Conservation (phyloP, 2,888 invertebrate species). For the Invenusta paracnida region DNA sequence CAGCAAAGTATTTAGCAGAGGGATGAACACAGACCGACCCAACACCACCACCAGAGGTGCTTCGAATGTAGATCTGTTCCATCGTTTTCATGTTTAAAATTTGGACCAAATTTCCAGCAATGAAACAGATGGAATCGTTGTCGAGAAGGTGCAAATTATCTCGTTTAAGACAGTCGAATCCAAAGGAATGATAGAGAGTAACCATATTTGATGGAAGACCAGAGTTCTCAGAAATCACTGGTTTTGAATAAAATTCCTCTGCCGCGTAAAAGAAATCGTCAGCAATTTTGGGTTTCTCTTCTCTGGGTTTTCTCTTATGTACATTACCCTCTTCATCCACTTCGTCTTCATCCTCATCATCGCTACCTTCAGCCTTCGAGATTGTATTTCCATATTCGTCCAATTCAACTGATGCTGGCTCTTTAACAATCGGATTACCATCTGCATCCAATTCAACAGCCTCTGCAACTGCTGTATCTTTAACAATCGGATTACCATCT, state of each 20-base stretch:
- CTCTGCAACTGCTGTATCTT: background rate
- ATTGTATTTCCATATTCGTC: constrained; percentile 32
- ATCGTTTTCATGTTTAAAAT: constrained; percentile 70
- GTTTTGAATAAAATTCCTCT: constrained; percentile 52
- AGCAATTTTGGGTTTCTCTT: constrained; percentile 50
- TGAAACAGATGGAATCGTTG: constrained; percentile 71
- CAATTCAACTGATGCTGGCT: background rate
- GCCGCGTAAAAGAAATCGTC: constrained; percentile 57
- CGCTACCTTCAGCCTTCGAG: background rate
- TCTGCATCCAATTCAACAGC: constrained; percentile 41
- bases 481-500: constrained; percentile 30
- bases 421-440: constrained; percentile 28
- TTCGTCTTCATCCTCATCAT: constrained; percentile 35
- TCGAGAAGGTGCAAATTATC: constrained; percentile 77
- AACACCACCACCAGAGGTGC: constrained; percentile 74
- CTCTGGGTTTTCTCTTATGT: constrained; percentile 35
- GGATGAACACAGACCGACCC: constrained; percentile 72
- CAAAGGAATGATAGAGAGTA: constrained; percentile 72
- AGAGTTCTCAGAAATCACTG: constrained; percentile 53
- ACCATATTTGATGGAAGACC: constrained; percentile 55
- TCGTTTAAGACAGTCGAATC: constrained; percentile 75
- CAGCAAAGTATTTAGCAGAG: constrained; percentile 62
- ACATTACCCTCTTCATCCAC: background rate
- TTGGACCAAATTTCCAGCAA: constrained; percentile 75
- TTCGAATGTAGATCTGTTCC: constrained; percentile 70